Base-by-base conservation (phyloP, 2,113 vertebrate genomes). In the Saccopteryx leptura region DNA sequence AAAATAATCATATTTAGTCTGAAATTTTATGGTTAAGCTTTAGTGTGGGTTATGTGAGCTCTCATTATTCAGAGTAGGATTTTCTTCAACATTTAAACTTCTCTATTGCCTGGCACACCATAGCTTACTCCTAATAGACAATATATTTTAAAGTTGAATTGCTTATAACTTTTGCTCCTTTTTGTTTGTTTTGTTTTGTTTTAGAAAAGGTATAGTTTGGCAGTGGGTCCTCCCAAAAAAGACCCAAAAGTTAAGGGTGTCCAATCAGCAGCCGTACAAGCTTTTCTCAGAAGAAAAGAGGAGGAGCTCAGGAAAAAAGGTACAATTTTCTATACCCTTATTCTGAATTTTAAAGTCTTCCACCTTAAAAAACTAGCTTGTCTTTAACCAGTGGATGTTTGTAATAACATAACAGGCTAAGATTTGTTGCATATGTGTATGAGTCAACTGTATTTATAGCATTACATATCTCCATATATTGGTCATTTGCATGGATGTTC, bases 141-240 rank as follows among this genome's bases (percentile, higher is more conserved):
- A 21, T 76, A 31, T 58, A 48, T 90, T 90, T 85, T 83, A 69
- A 88, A 85, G 6, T 85, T 78, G 52, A 71, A 87, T 71, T 93
- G 46, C 26, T 76, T 90, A 28, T 79, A 63, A 83, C n/a, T 87
- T 88, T 81, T 71, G 60, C 23, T 79, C 12, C 93, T 82, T 95
- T 87, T 91, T 89, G 19, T 76, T 97, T 98, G 85, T 98, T 58
- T 63, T 39, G 3, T 31, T 82, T 26, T 65, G 65, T 82, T 82
- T 48, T 65, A 31, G 98, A 99, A 99, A 98, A 99, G 99, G 74
- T 99, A 99, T 92, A 99, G 99, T 98, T 98, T 99, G 98, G 99
- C 99, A 94, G 98, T 99, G 97, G 99, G 99, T 48, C 99, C 99
- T 91, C 99, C 99, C 5, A 99, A 99, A 96, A 99, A 99, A 98